Conservation (phyloP, 2,888 invertebrate species). For the Campoplex capitator region DNA sequence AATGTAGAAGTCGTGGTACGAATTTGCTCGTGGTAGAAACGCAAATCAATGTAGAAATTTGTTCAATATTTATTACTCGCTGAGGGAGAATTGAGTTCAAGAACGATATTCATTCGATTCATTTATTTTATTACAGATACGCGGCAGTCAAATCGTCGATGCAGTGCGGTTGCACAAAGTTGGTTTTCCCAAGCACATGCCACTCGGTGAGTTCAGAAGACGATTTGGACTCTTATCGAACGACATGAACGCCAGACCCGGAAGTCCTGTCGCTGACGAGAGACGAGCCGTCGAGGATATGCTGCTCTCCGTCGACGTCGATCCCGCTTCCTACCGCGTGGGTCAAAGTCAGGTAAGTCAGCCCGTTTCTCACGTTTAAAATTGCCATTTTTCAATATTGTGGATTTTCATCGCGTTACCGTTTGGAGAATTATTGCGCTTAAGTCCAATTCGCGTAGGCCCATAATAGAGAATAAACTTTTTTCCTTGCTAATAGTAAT, state of each 20-base stretch:
- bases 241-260: slow-evolving; percentile 83
- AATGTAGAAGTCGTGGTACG: no score
- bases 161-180: slow-evolving; percentile 95
- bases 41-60: no score
- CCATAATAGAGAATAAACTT: no score
- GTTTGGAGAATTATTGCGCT: slow-evolving; percentile 41
- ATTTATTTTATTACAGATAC: slow-evolving; percentile 87
- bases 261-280: slow-evolving; percentile 85
- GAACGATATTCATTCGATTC: neutral
- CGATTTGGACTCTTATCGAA: slow-evolving; percentile 89
- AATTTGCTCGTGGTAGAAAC: no score
- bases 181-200: slow-evolving; percentile 97
- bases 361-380: slow-evolving; percentile 3
- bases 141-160: slow-evolving; percentile 95
- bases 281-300: slow-evolving; percentile 93
- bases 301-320: slow-evolving; percentile 92
- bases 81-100: neutral
- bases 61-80: neutral
- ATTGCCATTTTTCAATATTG: neutral
- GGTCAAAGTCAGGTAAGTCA: slow-evolving; percentile 95
- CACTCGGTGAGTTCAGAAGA: slow-evolving; percentile 94
- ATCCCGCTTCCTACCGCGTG: slow-evolving; percentile 93
- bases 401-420: neutral
- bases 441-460: no score
- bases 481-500: neutral